Evolutionary conservation across 2,113 vertebrate species (phyloP), one percentile per base, ranked within the genome.

Genomic region (Telmatochromis bifrenatus): DNA sequence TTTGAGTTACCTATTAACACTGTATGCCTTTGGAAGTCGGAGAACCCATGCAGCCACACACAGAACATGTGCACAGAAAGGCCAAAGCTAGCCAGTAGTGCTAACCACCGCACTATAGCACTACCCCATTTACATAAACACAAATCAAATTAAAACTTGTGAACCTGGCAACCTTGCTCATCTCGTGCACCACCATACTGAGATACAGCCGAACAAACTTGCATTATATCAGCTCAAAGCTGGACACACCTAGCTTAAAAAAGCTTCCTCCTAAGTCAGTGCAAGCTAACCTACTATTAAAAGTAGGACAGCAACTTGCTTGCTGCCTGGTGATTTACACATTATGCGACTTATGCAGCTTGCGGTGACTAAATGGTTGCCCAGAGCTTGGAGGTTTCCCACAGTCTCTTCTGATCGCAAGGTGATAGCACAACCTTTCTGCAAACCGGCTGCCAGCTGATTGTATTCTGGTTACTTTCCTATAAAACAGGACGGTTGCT

Each of bases 101-200:
- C 65, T 23, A 42, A 42, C 65, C 12, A 9, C 37, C 1, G 12
- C 35, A 0, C 35, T 9, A 9, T 39, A 14, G 19, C 0, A 12
- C 12, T 42, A 6, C 65, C 3, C 12, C 12, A 39, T 19, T 5
- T 33, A 83, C 51, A 62, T 31, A 14, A 85, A 45, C 5, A 37
- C 23, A 85, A 79, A 85, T 83, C 4, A 60, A 79, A 53, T 0
- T 7, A 79, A 83, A 2, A 79, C 37, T 42, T 8, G 9, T 3
- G 58, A 82, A 53, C 55, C 53, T 58, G 85, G 21, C 75, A 75
- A 39, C 7, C 35, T 21, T 42, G 13, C 13, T 15, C 68, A 73
- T 73, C 0, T 73, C 0, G 7, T 73, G 37, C 68, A 10, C 8
- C 68, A 45, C 21, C 21, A 21, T 13, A n/a, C 19, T 65, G 33